Base-by-base conservation (phyloP, 2,797 vertebrate species). In the Gorsachius magnificus region DNA sequence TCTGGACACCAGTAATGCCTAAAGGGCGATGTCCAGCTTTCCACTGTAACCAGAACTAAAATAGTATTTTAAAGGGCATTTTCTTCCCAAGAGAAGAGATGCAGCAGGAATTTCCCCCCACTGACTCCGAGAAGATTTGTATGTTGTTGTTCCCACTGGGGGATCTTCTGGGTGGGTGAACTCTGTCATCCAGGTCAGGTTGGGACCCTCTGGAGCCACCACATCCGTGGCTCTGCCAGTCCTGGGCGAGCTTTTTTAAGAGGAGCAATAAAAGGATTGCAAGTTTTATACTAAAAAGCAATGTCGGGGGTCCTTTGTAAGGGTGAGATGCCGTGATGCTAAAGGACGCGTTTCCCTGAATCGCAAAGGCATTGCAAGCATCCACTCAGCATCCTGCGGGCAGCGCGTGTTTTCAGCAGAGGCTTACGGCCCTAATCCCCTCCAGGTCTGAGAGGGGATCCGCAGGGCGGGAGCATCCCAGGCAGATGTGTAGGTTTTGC, bases 31-130 rank as follows among this genome's bases (percentile, higher is more conserved):
- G 56, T 77, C 72, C 75, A 50, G 56, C 90, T 92, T 96, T 83
- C 78, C 56, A n/a, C 74, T 96, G 58, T 70, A 80, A 63, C 81
- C 87, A 87, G 83, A 92, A 95, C 92, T 87, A 85, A 95, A 94
- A 26, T 5, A 69, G 24, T 45, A 35, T 29, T 88, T 83, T 77
- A 77, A 70, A 94, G 93, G 69, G 45, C 54, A 58, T 95, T 94
- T 92, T 89, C 58, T 96, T 93, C 94, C 84, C 91, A 85, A 87
- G 91, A 86, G 65, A 92, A 95, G 75, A 80, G 60, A 53, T 53
- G 53, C 0, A 0, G 46, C 78, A 89, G 87, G 90, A 87, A 89
- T 96, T 87, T 89, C 71, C 36, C 75, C 50, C 68, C 0, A 5
- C 79, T 80, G 84, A 29, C 79, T 81, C 82, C 33, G 61, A 75